Percentiles rank a stretch among this genome's conserved stretches.
Conservation (phyloP, 2,888 invertebrate genomes). For the Argyra leucocephala region DNA sequence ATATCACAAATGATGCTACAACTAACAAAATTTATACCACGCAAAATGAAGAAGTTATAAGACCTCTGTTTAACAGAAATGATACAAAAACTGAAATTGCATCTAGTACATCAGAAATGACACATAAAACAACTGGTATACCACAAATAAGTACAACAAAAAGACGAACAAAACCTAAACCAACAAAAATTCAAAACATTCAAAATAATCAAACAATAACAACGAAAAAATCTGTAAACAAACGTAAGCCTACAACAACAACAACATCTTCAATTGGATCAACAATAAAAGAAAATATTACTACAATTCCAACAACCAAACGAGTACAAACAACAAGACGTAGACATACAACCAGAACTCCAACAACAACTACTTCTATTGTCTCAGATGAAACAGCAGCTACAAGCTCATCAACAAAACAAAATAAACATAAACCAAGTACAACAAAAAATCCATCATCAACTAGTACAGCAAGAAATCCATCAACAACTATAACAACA, state of each 20-base stretch:
- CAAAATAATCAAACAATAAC: neutral
- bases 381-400: conserved; percentile 12
- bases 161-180: conserved; percentile 5
- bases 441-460: neutral
- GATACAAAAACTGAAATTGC: conserved; percentile 6
- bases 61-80: conserved; percentile 24
- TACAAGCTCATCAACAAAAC: neutral
- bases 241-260: conserved; percentile 8
- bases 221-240: neutral
- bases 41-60: conserved; percentile 36
- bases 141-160: conserved; percentile 9
- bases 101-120: neutral
- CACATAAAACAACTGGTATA: conserved; percentile 14
- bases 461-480: neutral
- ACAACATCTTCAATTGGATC: conserved; percentile 14
- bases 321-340: conserved; percentile 8
- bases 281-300: conserved; percentile 18
- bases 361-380: too few relatives aligned
- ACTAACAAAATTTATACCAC: conserved; percentile 33
- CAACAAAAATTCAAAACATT: neutral
- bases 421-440: neutral
- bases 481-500: conserved; percentile 13
- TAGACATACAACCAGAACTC: neutral
- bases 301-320: conserved; percentile 17
- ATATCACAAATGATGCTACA: conserved; percentile 23